These are phyloP conservation scores for Drosophila ustulata DNA, from an alignment of 2,888 invertebrate species.

Conservation along the genomic window DNA sequence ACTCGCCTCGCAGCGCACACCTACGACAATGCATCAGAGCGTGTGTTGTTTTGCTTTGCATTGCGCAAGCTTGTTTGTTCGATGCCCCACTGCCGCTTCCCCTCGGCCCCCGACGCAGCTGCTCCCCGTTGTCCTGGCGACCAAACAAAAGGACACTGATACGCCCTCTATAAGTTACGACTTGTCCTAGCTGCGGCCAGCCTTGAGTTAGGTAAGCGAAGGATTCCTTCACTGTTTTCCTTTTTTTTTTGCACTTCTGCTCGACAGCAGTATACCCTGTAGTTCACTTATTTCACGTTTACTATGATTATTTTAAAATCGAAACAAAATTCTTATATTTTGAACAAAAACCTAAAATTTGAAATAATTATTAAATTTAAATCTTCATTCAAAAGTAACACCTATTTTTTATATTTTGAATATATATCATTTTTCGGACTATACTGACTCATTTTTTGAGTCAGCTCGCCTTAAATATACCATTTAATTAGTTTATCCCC, in stretches of 20 bases:
- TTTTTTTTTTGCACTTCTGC: neutral
- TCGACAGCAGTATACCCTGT: neutral
- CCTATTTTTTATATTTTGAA: no score
- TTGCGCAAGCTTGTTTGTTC: conserved; percentile 68
- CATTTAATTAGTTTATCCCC: neutral
- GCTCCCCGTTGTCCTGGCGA: conserved; percentile 44
- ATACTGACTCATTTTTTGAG: no score
- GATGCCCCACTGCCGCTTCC: conserved; percentile 39
- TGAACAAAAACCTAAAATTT: no score
- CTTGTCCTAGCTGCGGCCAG: neutral
- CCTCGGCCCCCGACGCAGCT: neutral
- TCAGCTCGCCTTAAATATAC: no score
- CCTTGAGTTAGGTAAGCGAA: neutral
- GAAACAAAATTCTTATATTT: no score
- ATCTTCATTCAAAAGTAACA: no score
- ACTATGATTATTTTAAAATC: no score
- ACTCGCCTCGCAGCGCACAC: neutral
- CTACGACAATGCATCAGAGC: neutral
- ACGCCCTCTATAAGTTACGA: neutral
- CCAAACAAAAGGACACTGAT: neutral
- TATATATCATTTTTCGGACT: no score
- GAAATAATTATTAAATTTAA: no score
- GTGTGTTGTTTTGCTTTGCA: neutral
- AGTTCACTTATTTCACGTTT: no score
- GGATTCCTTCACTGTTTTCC: neutral